Conservation (phyloP, 2,888 invertebrate genomes). For the Sphinx pinastri region DNA sequence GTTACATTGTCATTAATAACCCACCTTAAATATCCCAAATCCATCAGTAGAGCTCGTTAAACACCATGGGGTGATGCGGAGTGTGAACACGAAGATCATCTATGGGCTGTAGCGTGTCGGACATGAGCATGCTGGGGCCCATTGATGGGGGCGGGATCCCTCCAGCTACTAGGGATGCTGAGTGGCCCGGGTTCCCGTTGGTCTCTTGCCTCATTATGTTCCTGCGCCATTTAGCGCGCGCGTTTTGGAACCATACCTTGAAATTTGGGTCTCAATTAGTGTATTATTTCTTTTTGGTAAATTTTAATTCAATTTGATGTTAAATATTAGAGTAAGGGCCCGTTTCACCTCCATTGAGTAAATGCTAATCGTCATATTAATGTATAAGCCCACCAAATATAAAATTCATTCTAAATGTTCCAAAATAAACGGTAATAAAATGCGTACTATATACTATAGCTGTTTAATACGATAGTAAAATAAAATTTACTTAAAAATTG, state of each 20-base stretch:
- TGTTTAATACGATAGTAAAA: too few relatives aligned
- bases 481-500: too few relatives aligned
- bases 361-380: too few relatives aligned
- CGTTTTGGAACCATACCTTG: constrained; percentile 99
- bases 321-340: too few relatives aligned
- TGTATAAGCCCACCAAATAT: too few relatives aligned
- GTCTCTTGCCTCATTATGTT: constrained; percentile 94
- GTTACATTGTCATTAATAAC: neutral
- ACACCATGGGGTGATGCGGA: constrained; percentile 67
- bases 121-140: constrained; percentile 53
- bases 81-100: constrained; percentile 73
- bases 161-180: constrained; percentile 43
- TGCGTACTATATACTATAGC: too few relatives aligned
- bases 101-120: constrained; percentile 64
- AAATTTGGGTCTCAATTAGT: neutral
- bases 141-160: constrained; percentile 45
- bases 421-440: too few relatives aligned
- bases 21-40: constrained; percentile 31
- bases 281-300: neutral
- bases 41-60: constrained; percentile 72
- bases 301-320: too few relatives aligned
- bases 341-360: too few relatives aligned
- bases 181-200: constrained; percentile 53
- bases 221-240: constrained; percentile 98
- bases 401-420: too few relatives aligned